A percentile compares a stretch with the other conserved stretches of the same genome.
These are phyloP conservation scores for Drosophila helvetica DNA, from an alignment of 2,888 invertebrate species.

Conservation along the genomic window DNA sequence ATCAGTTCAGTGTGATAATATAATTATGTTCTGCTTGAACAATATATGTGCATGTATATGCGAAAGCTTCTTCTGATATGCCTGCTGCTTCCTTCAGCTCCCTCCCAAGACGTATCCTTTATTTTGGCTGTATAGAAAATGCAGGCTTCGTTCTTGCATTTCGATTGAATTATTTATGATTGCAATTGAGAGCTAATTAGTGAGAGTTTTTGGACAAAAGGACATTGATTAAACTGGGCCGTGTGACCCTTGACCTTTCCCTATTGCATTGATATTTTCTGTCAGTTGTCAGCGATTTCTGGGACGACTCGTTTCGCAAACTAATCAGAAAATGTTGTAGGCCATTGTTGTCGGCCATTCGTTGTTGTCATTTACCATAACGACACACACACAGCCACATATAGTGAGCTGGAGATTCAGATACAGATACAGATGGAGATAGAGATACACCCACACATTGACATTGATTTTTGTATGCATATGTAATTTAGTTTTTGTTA, in stretches of 20 bases:
- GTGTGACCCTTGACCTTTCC: constrained; percentile 9
- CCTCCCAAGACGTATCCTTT: neutral
- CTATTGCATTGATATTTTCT: constrained; percentile 28
- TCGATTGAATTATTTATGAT: constrained; percentile 32
- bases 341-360: constrained; percentile 40
- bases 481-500: constrained; percentile 66
- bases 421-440: neutral
- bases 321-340: constrained; percentile 73
- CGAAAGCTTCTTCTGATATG: no score
- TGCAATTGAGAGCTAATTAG: constrained; percentile 41
- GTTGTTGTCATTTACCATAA: constrained; percentile 56
- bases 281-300: constrained; percentile 33
- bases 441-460: constrained; percentile 3
- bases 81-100: no score
- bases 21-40: no score
- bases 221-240: constrained; percentile 8
- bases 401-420: neutral
- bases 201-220: constrained; percentile 16
- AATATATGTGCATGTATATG: no score
- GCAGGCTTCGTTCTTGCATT: neutral
- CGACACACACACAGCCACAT: constrained; percentile 16
- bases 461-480: constrained; percentile 68
- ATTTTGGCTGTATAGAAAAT: neutral
- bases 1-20: no score
- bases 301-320: constrained; percentile 46